Percentiles rank a stretch among this genome's conserved stretches.
phyloP scores from a whole-genome alignment of 2,888 invertebrate species.

The Candidula unifasciata region DNA sequence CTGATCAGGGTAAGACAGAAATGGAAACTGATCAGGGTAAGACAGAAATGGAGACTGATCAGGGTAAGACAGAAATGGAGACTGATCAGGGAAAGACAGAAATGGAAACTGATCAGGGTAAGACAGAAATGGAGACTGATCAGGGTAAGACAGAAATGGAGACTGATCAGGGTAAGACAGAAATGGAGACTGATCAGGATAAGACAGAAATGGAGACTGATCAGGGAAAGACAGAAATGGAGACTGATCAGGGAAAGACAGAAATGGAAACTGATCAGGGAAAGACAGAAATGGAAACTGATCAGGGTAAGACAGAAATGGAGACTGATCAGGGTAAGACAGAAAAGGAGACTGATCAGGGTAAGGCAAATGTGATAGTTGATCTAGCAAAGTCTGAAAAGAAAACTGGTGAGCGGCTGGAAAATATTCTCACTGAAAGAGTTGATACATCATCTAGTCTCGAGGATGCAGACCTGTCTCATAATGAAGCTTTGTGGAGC shows the following conservation, averaged over 20 bases:
- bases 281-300: too few species aligned
- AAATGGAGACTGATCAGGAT: too few species aligned
- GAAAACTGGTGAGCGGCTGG: conserved; percentile 12
- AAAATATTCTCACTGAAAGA: conserved; percentile 10
- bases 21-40: too few species aligned
- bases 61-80: not conserved
- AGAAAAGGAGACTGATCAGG: not conserved
- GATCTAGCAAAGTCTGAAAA: not conserved
- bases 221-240: too few species aligned
- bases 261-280: not conserved
- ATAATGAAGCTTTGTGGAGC: conserved; percentile 2
- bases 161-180: too few species aligned
- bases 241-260: not conserved
- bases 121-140: too few species aligned
- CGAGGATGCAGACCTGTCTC: conserved; percentile 22
- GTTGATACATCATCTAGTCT: not conserved
- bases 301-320: not conserved
- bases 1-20: not conserved
- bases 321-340: not conserved
- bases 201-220: too few species aligned
- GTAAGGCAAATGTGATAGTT: too few species aligned
- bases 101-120: too few species aligned
- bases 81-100: not conserved
- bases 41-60: not conserved
- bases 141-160: too few species aligned